Evolutionary conservation across 1,140 invertebrate genomes (phyloP).

Genomic region (Drosophila burlai): DNA sequence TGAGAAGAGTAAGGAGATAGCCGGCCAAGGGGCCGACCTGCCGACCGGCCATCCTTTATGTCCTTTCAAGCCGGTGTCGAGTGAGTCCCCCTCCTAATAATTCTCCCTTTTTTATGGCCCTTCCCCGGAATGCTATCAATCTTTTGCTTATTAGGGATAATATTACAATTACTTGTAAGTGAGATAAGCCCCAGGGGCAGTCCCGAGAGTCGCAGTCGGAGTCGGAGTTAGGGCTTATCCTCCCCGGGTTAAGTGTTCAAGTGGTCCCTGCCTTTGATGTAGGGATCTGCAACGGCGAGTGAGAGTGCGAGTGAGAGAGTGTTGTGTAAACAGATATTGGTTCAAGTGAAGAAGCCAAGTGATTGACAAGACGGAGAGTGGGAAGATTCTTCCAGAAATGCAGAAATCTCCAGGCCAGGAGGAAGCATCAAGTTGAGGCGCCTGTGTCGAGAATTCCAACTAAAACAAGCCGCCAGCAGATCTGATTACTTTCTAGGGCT

Average conservation of each 20-base stretch:
- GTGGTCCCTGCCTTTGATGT: constrained; percentile 66
- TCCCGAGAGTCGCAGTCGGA: constrained; percentile 8
- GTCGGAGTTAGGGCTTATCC: constrained; percentile 22
- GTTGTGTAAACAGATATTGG: constrained; percentile 68
- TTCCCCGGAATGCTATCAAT: constrained; percentile 81
- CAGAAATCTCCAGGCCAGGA: not conserved
- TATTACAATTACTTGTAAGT: constrained; percentile 83
- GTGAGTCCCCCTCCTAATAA: constrained; percentile 48
- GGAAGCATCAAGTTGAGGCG: constrained; percentile 18
- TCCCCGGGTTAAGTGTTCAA: constrained; percentile 62
- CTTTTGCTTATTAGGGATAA: constrained; percentile 83
- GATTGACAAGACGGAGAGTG: constrained; percentile 51
- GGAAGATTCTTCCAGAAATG: constrained; percentile 5
- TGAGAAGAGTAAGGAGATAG: constrained; percentile 62
- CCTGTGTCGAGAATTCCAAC: not conserved
- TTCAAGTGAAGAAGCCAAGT: constrained; percentile 56
- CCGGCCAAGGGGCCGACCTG: constrained; percentile 14
- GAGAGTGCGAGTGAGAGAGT: constrained; percentile 9
- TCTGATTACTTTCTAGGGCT: not conserved
- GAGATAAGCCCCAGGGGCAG: constrained; percentile 65
- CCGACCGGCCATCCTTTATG: constrained; percentile 39
- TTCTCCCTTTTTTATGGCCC: constrained; percentile 52
- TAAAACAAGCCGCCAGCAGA: constrained; percentile 8
- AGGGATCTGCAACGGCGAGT: constrained; percentile 9
- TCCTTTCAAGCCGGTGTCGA: constrained; percentile 41